Percentiles rank a stretch among this genome's conserved stretches.
Evolutionary conservation across 1,140 invertebrate species (phyloP).

Genomic region (Bombus waltoni): DNA sequence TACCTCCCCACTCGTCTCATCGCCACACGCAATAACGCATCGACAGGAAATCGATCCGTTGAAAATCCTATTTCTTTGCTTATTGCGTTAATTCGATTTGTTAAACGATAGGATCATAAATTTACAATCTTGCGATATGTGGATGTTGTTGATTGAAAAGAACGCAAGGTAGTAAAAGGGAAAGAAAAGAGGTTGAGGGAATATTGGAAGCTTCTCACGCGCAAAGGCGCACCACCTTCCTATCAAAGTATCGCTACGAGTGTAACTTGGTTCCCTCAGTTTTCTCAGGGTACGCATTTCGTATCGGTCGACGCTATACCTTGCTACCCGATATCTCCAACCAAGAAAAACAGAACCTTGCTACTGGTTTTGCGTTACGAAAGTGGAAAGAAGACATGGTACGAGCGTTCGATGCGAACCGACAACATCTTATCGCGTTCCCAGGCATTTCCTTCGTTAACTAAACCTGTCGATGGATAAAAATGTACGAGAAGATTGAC

Average conservation of each 20-base stretch:
- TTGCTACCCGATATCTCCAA: constrained; percentile 52
- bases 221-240: constrained; percentile 1
- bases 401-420: neutral
- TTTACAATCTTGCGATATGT: neutral
- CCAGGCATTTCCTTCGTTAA: neutral
- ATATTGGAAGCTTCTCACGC: constrained; percentile 43
- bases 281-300: constrained; percentile 48
- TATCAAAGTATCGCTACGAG: constrained; percentile 22
- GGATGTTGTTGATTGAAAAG: neutral
- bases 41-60: neutral
- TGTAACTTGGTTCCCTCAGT: constrained; percentile 12
- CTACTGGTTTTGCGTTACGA: constrained; percentile 41
- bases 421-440: constrained; percentile 3
- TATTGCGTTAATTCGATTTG: neutral
- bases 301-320: constrained; percentile 43
- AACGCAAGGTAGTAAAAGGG: neutral
- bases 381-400: constrained; percentile 40
- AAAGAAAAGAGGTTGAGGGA: neutral
- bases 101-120: no score
- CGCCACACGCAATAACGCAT: neutral
- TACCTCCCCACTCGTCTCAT: neutral
- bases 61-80: neutral
- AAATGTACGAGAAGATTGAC: neutral
- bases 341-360: constrained; percentile 44
- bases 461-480: neutral